phyloP scores from a whole-genome alignment of 2,113 vertebrate species.

The Typhlomys cinereus region DNA sequence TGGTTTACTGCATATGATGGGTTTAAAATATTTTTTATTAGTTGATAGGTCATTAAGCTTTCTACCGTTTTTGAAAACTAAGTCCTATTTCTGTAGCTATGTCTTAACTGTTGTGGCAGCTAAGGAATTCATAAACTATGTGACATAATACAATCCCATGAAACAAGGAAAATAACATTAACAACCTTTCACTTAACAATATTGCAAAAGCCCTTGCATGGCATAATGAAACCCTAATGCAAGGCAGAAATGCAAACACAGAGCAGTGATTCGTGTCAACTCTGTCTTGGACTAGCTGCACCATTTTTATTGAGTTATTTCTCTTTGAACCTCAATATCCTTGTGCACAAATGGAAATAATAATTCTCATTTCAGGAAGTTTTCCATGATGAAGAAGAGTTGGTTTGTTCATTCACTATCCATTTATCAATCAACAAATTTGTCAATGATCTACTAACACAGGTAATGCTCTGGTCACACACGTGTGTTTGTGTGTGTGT shows the following conservation, averaged over 20 bases:
- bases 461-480: neutral
- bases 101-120: slow-evolving; percentile 7
- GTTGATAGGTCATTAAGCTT: neutral
- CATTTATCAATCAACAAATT: neutral
- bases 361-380: neutral
- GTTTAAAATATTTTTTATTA: slow-evolving; percentile 27
- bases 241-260: neutral
- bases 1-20: neutral
- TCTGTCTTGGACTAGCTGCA: neutral
- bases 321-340: neutral
- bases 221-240: neutral
- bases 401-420: neutral
- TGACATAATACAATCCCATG: neutral
- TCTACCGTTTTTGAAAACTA: slow-evolving; percentile 40
- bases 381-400: neutral
- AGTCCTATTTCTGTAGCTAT: neutral
- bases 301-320: neutral
- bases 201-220: neutral
- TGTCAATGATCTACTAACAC: neutral
- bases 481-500: neutral
- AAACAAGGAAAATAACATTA: slow-evolving; percentile 27
- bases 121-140: slow-evolving; percentile 28
- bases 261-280: neutral
- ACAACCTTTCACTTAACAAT: neutral
- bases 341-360: neutral